Percentiles rank a stretch among this genome's conserved stretches.
Conservation (phyloP, 1,140 invertebrate species). For the Cherax destructor region DNA sequence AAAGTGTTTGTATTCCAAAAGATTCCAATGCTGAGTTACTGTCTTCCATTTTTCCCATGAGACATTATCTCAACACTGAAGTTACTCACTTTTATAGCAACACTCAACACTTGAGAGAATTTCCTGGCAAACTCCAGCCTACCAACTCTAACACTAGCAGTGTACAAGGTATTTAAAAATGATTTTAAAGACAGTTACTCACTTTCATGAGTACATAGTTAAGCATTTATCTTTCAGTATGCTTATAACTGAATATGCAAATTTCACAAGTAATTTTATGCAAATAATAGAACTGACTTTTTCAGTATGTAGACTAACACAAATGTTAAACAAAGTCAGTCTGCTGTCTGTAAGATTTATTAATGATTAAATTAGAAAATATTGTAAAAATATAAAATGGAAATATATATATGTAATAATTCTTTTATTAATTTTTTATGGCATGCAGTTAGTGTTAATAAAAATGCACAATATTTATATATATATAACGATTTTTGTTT, state of each 20-base stretch:
- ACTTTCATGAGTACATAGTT: not conserved
- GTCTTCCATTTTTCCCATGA: not conserved
- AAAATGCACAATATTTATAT: conserved; percentile 11
- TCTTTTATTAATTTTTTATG: not conserved
- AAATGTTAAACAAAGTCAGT: not conserved
- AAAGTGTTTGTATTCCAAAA: not conserved
- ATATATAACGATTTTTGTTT: not conserved
- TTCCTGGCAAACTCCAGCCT: not conserved
- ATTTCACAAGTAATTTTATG: not conserved
- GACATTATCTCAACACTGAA: not conserved
- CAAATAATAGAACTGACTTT: not conserved
- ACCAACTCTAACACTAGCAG: not conserved
- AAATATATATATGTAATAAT: not conserved
- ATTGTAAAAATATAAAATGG: not conserved
- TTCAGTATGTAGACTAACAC: not conserved
- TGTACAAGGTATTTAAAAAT: not conserved
- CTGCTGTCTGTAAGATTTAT: not conserved
- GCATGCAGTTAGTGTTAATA: conserved; percentile 13
- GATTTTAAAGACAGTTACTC: not conserved
- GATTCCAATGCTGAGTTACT: not conserved
- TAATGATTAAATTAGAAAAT: not conserved
- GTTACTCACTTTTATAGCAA: not conserved
- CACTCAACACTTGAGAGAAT: not conserved
- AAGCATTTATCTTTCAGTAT: not conserved
- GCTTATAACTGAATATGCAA: not conserved